Base-by-base conservation (phyloP, 2,113 vertebrate species). In the Abramis brama region DNA sequence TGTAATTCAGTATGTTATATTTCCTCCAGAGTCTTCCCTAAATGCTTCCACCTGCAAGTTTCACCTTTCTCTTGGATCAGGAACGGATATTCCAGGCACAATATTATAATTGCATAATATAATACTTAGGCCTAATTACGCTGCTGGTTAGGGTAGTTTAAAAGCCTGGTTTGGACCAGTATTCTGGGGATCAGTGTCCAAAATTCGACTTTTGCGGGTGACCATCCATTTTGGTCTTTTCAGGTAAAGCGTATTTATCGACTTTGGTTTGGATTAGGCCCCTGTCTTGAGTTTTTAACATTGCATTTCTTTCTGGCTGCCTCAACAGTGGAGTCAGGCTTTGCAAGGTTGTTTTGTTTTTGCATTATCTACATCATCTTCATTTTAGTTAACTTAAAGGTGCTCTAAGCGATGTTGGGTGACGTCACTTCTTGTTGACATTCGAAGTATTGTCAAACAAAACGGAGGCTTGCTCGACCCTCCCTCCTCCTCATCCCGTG, bases 131-230 rank as follows among this genome's bases (percentile, higher is more conserved):
- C 12, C 39, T 64, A 81, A 64, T 81, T 81, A 47, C 15, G 4
- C 36, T 62, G 33, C 21, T 80, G 59, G 39, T 75, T 75, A 75
- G 71, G 71, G 39, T 47, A 47, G 71, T 25, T 47, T 8, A 25
- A 74, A 74, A 74, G 39, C 71, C n/a, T 75, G 71, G 71, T 75
- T 75, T 75, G 71, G 71, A 74, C 5, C 23, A 75, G 43, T 75
- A 8, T 50, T 23, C 12, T 50, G 10, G 7, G 73, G 12, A 27
- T 75, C 73, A 17, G 23, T 75, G n/a, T 50, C 13, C 43, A 47
- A 50, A 47, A 8, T 50, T 50, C 0, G 27, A 27, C 39, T 15
- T 45, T 39, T 74, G 71, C 1, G 23, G 12, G 73, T 25, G 73
- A 47, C 73, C 43, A 50, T 25, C 2, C 73, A n/a, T 50, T 50